A percentile compares a stretch with the other conserved stretches of the same genome.
Conservation (phyloP, 2,113 vertebrate genomes). For the Bambusicola thoracicus region DNA sequence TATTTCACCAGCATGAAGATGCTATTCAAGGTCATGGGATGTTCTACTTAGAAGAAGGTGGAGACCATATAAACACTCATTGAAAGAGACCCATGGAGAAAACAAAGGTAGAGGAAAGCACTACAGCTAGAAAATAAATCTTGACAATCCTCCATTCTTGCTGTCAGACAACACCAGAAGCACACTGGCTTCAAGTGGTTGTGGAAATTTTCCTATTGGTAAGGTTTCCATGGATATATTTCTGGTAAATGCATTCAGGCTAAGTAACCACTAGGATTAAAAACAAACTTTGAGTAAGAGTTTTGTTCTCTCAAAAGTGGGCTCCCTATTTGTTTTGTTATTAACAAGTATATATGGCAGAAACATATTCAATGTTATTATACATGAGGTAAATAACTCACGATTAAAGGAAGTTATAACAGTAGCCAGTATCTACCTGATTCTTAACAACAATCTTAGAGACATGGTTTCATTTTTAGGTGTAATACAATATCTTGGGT, state of each 20-base stretch:
- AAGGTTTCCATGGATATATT: background rate
- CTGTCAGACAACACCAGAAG: background rate
- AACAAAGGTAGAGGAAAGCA: background rate
- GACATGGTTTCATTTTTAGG: too few species aligned
- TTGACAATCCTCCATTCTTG: background rate
- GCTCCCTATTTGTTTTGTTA: background rate
- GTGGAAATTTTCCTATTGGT: background rate
- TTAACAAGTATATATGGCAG: background rate
- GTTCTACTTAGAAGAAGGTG: background rate
- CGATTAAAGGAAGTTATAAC: background rate
- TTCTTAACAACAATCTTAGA: background rate
- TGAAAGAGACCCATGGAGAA: background rate
- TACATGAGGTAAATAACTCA: background rate
- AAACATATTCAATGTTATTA: background rate
- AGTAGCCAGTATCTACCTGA: background rate
- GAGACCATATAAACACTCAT: background rate
- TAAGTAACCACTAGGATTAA: background rate
- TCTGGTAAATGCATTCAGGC: background rate
- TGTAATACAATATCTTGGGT: too few species aligned
- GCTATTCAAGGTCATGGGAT: background rate
- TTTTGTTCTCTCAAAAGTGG: background rate
- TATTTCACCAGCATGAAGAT: background rate
- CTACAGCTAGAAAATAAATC: background rate
- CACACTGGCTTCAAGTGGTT: background rate
- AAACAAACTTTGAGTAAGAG: background rate